Base-by-base conservation (phyloP, 2,113 vertebrate species). In the Corythoichthys intestinalis region DNA sequence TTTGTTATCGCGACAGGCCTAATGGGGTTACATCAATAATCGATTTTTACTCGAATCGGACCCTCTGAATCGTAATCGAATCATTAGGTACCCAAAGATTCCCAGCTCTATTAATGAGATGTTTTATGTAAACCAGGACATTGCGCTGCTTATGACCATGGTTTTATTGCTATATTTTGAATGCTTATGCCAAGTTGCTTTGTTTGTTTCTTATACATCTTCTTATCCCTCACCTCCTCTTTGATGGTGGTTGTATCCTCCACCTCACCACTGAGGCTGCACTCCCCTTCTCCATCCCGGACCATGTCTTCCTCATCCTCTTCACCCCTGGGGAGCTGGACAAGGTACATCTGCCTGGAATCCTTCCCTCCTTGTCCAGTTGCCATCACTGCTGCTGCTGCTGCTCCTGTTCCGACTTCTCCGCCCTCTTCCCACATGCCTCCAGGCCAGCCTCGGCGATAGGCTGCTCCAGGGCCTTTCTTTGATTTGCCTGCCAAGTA, bases 171-270 rank as follows among this genome's bases (percentile, higher is more conserved):
- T 80, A 64, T 82, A 50, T 15, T 57, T 37, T 12, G 73, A 70
- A 77, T 83, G 82, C 73, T 79, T 37, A 77, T 64, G 68, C 6
- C 41, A 5, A 5, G 6, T 7, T 78, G 71, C 80, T 77, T 67
- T 78, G 75, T 83, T 76, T 81, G 70, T 85, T 83, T 82, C 82
- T 85, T 83, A 80, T 83, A 78, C 79, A 88, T 62, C 83, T 87
- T 79, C 80, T 83, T 61, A 79, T 86, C 83, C 82, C 90, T 92
- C 90, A 93, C 92, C 92, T 93, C 92, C 91, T 92, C 91, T 90
- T 93, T 93, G 89, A 93, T 92, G 81, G 86, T 81, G 81, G 87
- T 77, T 63, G 85, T 89, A 87, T 93, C 92, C 88, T 92, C 90
- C 86, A 84, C 88, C 89, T 91, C 89, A 76, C 81, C 85, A 63